Percentiles rank a stretch among this genome's conserved stretches.
Conservation (phyloP, 1,140 invertebrate genomes). For the Chlorops oryzae region DNA sequence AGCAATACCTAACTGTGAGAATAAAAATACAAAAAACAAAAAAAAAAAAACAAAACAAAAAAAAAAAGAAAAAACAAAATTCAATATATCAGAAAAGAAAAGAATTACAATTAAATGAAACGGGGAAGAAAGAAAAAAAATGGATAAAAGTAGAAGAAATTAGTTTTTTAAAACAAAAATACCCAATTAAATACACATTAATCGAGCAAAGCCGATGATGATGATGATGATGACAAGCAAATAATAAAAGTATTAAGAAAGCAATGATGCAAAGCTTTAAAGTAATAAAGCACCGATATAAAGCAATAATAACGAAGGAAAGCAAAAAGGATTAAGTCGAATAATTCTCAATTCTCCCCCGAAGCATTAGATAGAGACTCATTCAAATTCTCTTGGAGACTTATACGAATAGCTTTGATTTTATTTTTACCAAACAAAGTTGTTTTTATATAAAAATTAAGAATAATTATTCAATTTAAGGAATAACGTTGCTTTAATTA, state of each 20-base stretch:
- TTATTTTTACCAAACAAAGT: no score
- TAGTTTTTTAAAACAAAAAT: not conserved
- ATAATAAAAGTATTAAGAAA: not conserved
- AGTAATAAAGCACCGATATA: slow-evolving; percentile 23
- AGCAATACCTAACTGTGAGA: slow-evolving; percentile 11
- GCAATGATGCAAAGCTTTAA: not conserved
- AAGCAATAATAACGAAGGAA: slow-evolving; percentile 34
- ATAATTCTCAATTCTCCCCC: no score
- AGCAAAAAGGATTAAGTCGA: no score
- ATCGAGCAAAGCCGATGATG: not conserved
- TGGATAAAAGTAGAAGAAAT: not conserved
- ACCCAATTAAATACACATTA: not conserved
- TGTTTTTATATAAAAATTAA: no score
- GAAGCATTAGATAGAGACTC: no score
- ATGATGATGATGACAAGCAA: no score
- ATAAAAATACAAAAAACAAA: slow-evolving; percentile 5
- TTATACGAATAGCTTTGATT: no score
- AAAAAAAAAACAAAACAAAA: slow-evolving; percentile 3
- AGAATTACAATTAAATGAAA: not conserved
- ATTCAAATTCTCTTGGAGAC: no score
- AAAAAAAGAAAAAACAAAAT: not conserved
- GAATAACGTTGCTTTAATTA: no score
- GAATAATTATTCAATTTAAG: no score
- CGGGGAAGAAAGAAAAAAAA: not conserved
- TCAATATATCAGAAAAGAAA: not conserved